Base-by-base conservation (phyloP, 2,888 invertebrate species). In the Autographa pulchrina region DNA sequence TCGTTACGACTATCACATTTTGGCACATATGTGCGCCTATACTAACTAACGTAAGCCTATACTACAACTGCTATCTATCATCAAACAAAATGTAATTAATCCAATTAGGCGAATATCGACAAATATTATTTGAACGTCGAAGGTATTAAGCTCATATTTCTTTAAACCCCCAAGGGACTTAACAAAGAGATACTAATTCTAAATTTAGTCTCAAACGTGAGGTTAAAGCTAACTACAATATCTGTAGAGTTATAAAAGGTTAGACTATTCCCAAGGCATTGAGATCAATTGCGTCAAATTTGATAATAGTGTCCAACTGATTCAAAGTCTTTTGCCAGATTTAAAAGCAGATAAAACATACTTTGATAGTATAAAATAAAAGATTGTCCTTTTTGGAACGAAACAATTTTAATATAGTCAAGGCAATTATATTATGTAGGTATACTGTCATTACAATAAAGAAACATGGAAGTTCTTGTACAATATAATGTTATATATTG, bases 191-290 rank as follows among this genome's bases (percentile, higher is more conserved):
- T 14, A 43, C 43, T 43, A 14, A 16, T 43, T 43, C 43, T 43
- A 43, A 43, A 43, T 43, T 14, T 16, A 43, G 16, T 5, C 35
- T 35, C 43, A 43, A 48, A 48, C 48, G 48, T 48, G 48, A 48
- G 48, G 14, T 48, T n/a, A 48, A 48, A 48, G n/a, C n/a, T 48
- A 48, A 48, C 48, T 48, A 48, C 48, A 43, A 16, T 43, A 16
- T 43, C 48, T n/a, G n/a, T 48, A 43, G 43, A 11, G 43, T 43
- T 43, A 48, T 48, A n/a, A 48, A 48, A 48, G 48, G 48, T 48
- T 48, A 48, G 7, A n/a, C n/a, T 48, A 48, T 48, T 48, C 48
- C 48, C 48, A n/a, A 1, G 48, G 48, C 48, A 48, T 48, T n/a
- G n/a, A 48, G 48, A 48, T 3, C 43, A 7, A 48, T 14, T n/a